These are phyloP conservation scores for Megaceryle alcyon DNA, from an alignment of 2,797 vertebrate genomes.

Conservation along the genomic window DNA sequence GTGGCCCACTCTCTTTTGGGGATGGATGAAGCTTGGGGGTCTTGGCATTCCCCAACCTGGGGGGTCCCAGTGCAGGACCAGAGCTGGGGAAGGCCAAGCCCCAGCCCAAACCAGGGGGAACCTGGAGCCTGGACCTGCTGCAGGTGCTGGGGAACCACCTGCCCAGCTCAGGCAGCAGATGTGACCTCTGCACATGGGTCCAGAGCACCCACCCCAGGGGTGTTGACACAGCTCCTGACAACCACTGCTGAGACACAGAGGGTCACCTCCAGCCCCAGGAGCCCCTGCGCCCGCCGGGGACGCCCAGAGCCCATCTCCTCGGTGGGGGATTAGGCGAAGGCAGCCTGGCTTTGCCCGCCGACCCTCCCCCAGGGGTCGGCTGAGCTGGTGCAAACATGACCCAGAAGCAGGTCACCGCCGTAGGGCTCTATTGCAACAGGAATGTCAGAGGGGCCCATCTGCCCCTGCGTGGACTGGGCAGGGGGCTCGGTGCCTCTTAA, in stretches of 20 bases:
- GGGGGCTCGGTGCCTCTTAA: neutral
- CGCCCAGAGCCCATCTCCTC: neutral
- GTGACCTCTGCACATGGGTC: accelerated
- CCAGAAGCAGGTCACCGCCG: slow-evolving; percentile 12
- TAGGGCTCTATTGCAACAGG: neutral
- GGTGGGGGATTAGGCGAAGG: neutral
- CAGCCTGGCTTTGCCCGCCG: neutral
- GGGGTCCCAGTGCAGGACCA: neutral
- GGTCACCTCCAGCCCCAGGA: neutral
- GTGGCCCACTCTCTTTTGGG: neutral
- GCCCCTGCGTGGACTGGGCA: neutral
- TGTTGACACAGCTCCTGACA: neutral
- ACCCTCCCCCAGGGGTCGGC: neutral
- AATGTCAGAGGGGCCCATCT: slow-evolving; percentile 21
- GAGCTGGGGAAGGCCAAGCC: neutral
- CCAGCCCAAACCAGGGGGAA: accelerated
- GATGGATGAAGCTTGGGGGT: neutral
- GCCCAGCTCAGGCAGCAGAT: neutral
- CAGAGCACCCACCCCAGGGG: neutral
- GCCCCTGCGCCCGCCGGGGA: accelerated
- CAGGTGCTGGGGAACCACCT: neutral
- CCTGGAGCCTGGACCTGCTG: neutral
- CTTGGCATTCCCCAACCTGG: neutral
- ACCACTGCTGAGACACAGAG: neutral
- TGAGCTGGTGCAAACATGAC: slow-evolving; percentile 1